Conservation (phyloP, 2,113 vertebrate genomes). For the Bufo gargarizans region DNA sequence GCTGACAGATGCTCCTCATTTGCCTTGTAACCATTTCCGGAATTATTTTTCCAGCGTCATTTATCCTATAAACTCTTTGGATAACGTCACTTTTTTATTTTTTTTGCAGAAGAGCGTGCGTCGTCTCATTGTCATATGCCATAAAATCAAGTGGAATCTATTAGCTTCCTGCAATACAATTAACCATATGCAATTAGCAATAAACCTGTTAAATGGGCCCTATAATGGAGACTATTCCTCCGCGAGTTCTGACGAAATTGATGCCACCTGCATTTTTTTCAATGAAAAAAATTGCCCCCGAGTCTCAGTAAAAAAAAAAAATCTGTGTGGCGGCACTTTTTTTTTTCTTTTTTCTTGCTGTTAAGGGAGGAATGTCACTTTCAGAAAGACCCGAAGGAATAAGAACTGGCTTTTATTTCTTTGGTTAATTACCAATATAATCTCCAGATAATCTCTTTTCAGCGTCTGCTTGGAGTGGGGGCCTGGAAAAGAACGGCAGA, state of each 20-base stretch:
- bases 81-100: background rate
- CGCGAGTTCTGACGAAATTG: background rate
- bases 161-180: conserved; percentile 49
- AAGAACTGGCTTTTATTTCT: conserved; percentile 69
- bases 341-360: background rate
- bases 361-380: conserved; percentile 64
- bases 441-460: conserved; percentile 68
- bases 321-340: conserved; percentile 19
- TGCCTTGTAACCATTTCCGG: background rate
- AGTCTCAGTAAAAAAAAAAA: background rate
- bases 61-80: background rate
- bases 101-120: background rate
- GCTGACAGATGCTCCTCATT: background rate
- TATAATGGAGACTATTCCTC: conserved; percentile 36
- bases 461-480: conserved; percentile 61
- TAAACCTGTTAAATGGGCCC: conserved; percentile 46
- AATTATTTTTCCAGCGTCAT: background rate
- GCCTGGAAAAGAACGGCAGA: conserved; percentile 69
- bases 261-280: conserved; percentile 48
- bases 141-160: conserved; percentile 42
- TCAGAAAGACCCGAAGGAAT: conserved; percentile 66
- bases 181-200: conserved; percentile 53
- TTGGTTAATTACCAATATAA: conserved; percentile 68
- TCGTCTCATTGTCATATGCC: conserved; percentile 28
- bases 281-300: background rate